Base-by-base conservation (phyloP, 2,797 vertebrate species). In the Ambastaia sidthimunki region DNA sequence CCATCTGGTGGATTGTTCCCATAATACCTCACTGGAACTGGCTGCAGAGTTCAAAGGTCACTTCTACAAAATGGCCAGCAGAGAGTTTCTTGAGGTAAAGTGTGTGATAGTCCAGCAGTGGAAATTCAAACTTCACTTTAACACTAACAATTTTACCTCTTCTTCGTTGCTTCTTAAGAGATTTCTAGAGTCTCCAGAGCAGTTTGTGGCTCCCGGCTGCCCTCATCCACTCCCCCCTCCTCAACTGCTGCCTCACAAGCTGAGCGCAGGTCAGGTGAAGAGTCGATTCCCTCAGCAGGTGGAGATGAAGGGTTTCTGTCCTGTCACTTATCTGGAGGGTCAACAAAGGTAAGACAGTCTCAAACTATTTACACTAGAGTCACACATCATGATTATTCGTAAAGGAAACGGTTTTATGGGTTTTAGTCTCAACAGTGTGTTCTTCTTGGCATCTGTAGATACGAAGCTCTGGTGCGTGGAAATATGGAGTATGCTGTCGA, bases 251-350 rank as follows among this genome's bases (percentile, higher is more conserved):
- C 98, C 98, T 62, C 91, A 83, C 86, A 96, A 88, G 76, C 86
- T 98, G 80, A 95, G 90, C 0, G 86, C 81, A 1, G 86, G 87
- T 71, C 93, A 96, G 85, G 91, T 98, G 82, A 97, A 94, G 87
- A 89, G 90, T 60, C 93, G 78, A 71, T 96, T 97, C 86, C 97
- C 96, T 57, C 86, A 89, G 82, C 92, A 93, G 70, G 93, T 93
- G 19, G 96, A 98, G 89, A 91, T 99, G 92, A 94, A 93, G 80
- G 96, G 97, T 66, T 98, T 95, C 88, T 99, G 98, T 82, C 94
- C 97, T 0, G 96, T 99, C 85, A 96, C 96, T 66, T 99, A 96
- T 82, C 84, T 92, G 83, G 95, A 98, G 28, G 98, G 96, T 76
- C 94, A 95, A 11, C 93, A 94, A 85, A 98, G 96, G 98, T 96